Evolutionary conservation across 2,113 vertebrate species (phyloP).

Genomic region (Potamarius usumacintae): DNA sequence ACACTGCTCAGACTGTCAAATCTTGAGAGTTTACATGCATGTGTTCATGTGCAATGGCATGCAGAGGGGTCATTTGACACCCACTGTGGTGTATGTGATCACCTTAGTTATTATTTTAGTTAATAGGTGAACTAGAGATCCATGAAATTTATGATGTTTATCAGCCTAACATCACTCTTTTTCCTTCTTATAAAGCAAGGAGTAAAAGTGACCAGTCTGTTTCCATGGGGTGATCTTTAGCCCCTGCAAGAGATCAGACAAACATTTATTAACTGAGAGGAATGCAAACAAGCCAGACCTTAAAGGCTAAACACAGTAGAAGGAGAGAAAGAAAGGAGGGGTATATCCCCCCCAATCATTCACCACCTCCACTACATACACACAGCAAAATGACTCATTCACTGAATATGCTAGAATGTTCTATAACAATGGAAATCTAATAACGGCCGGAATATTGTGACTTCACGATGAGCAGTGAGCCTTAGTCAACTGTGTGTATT

Average conservation of each 20-base stretch:
- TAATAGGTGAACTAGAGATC: slow-evolving; percentile 48
- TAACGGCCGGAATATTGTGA: slow-evolving; percentile 28
- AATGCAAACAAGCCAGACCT: slow-evolving; percentile 75
- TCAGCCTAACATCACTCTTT: slow-evolving; percentile 48
- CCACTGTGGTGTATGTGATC: slow-evolving; percentile 23
- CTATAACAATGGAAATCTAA: slow-evolving; percentile 50
- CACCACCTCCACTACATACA: slow-evolving; percentile 32
- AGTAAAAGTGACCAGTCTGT: slow-evolving; percentile 35
- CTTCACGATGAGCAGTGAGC: neutral
- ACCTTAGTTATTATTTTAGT: slow-evolving; percentile 38
- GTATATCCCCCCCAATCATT: neutral
- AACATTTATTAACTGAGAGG: slow-evolving; percentile 81
- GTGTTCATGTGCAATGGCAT: slow-evolving; percentile 11
- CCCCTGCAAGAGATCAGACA: slow-evolving; percentile 65
- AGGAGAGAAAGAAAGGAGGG: slow-evolving; percentile 37
- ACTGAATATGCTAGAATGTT: slow-evolving; percentile 50
- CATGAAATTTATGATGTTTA: slow-evolving; percentile 50
- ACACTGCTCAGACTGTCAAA: neutral
- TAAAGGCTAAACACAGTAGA: slow-evolving; percentile 53
- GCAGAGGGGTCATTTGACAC: neutral
- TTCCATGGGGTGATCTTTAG: slow-evolving; percentile 61
- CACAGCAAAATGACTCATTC: slow-evolving; percentile 39
- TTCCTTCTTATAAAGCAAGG: slow-evolving; percentile 52
- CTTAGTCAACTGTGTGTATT: neutral
- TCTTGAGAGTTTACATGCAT: neutral